These are phyloP conservation scores for Melitaea athalia DNA, from an alignment of 2,888 invertebrate species.

Conservation along the genomic window DNA sequence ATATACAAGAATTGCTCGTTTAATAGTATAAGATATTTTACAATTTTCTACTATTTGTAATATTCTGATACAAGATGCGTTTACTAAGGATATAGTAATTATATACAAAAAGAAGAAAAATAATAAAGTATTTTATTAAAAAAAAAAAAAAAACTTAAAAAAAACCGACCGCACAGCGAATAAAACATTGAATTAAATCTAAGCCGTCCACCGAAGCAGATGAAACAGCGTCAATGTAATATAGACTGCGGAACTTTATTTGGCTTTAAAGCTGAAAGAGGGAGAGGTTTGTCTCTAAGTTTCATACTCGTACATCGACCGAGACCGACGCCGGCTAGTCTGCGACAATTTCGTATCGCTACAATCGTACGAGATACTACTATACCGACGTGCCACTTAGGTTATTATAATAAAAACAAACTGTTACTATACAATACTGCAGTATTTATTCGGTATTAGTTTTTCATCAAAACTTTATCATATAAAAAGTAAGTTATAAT, in stretches of 20 bases:
- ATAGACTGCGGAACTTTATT: constrained; percentile 12
- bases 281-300: constrained; percentile 33
- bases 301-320: constrained; percentile 66
- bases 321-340: constrained; percentile 72
- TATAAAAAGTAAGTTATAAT: background rate
- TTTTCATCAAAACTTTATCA: background rate
- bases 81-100: too few relatives aligned
- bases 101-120: too few relatives aligned
- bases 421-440: background rate
- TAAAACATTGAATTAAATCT: background rate
- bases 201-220: background rate
- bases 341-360: constrained; percentile 64
- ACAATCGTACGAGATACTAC: constrained; percentile 62
- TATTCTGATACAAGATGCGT: too few relatives aligned
- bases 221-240: background rate
- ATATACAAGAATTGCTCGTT: too few relatives aligned
- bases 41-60: too few relatives aligned
- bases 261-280: constrained; percentile 19
- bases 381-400: constrained; percentile 34
- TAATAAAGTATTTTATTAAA: too few relatives aligned
- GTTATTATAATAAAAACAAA: constrained; percentile 1
- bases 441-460: background rate
- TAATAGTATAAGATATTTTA: too few relatives aligned
- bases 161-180: background rate
- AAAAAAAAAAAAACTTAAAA: too few relatives aligned